These are phyloP conservation scores for Leptopilina syphax DNA, from an alignment of 2,888 invertebrate species.

Conservation along the genomic window DNA sequence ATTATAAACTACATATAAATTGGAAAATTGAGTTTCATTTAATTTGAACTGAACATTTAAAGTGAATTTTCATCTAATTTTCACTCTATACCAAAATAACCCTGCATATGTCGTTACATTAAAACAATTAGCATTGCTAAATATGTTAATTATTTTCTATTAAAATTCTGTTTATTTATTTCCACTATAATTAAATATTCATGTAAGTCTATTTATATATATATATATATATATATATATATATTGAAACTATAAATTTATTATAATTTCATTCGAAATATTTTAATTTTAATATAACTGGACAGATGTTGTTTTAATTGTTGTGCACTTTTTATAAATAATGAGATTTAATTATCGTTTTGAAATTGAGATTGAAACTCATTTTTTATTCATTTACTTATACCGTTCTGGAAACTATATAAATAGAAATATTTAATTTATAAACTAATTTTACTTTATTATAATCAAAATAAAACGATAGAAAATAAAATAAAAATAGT, in stretches of 20 bases:
- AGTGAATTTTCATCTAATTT: neutral
- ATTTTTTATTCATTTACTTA: no score
- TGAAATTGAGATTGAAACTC: no score
- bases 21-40: neutral
- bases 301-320: no score
- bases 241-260: neutral
- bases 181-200: neutral
- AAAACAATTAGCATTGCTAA: conserved; percentile 2
- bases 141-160: neutral
- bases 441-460: no score
- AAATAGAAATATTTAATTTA: no score
- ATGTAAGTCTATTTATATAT: neutral
- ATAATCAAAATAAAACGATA: no score
- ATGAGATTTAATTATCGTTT: no score
- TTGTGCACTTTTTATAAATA: no score
- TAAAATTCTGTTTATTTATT: neutral
- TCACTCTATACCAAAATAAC: neutral
- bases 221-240: no score
- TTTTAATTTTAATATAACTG: neutral
- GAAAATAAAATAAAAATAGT: no score
- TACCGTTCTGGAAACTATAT: no score
- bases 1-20: no score
- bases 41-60: neutral
- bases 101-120: neutral
- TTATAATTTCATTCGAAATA: neutral